These are phyloP conservation scores for Bhutanitis thaidina DNA, from an alignment of 2,888 invertebrate genomes.

Conservation along the genomic window DNA sequence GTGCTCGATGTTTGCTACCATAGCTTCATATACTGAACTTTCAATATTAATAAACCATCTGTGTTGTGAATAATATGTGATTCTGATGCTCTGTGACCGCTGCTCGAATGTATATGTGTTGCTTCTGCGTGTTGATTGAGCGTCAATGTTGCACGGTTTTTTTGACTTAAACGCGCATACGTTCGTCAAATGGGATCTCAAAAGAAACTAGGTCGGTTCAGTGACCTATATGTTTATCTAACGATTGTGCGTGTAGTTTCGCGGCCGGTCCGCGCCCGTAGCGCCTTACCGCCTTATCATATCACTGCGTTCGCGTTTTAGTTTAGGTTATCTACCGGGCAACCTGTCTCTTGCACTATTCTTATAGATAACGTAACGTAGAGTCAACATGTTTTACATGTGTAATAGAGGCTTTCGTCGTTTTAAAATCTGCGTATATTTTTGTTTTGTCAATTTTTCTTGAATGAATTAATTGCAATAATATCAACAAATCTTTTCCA, in stretches of 20 bases:
- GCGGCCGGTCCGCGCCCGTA: slow-evolving; percentile 38
- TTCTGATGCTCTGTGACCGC: too few relatives aligned
- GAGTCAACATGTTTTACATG: slow-evolving; percentile 11
- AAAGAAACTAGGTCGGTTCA: slow-evolving; percentile 76
- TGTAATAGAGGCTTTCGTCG: background rate
- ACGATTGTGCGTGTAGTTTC: slow-evolving; percentile 51
- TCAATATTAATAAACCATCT: too few relatives aligned
- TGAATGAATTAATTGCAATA: too few relatives aligned
- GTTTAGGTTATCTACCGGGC: slow-evolving; percentile 67
- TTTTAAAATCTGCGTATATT: background rate
- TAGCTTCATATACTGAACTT: too few relatives aligned
- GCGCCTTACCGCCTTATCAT: slow-evolving; percentile 52
- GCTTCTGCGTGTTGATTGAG: slow-evolving; percentile 37
- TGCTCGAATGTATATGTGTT: slow-evolving; percentile 20
- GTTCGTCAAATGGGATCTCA: slow-evolving; percentile 43
- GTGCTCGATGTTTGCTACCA: too few relatives aligned
- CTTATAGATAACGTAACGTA: slow-evolving; percentile 28
- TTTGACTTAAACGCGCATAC: slow-evolving; percentile 64
- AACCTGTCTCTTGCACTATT: slow-evolving; percentile 66
- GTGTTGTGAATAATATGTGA: too few relatives aligned
- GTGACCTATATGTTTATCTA: slow-evolving; percentile 79
- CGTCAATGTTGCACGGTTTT: slow-evolving; percentile 45
- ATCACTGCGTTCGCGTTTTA: slow-evolving; percentile 65
- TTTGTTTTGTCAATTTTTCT: too few relatives aligned
- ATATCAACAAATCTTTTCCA: too few relatives aligned